Conservation (phyloP, 2,888 invertebrate genomes). For the Acronicta leporina region DNA sequence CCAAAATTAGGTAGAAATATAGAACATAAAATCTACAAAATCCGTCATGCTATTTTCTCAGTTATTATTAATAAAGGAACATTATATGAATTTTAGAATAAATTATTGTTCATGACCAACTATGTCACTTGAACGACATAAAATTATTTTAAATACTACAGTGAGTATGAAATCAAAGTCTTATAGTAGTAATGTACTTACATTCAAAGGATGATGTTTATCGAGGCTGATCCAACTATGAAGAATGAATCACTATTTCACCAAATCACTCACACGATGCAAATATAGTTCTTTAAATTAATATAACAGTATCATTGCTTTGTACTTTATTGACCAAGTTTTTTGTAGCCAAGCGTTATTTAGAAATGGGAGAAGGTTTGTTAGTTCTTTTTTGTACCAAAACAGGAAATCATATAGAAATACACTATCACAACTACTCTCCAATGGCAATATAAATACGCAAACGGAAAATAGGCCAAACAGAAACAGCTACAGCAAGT, state of each 20-base stretch:
- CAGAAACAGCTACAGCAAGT: too few relatives aligned
- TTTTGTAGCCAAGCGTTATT: conserved; percentile 9
- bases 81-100: too few relatives aligned
- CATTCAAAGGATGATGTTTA: conserved; percentile 7
- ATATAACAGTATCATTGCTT: conserved; percentile 33
- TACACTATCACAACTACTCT: too few relatives aligned
- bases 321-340: conserved; percentile 21
- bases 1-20: too few relatives aligned
- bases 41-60: too few relatives aligned
- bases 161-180: conserved; percentile 7
- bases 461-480: too few relatives aligned
- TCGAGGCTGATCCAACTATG: conserved; percentile 19
- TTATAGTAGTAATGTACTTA: conserved; percentile 20
- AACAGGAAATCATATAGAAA: too few relatives aligned
- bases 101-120: too few relatives aligned
- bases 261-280: conserved; percentile 36
- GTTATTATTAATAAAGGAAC: too few relatives aligned
- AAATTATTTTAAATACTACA: conserved; percentile 16
- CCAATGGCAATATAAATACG: too few relatives aligned
- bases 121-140: neutral
- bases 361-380: neutral
- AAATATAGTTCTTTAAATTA: conserved; percentile 43
- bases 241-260: conserved; percentile 50
- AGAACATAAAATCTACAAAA: too few relatives aligned
- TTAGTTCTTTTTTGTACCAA: too few relatives aligned